Conservation (phyloP, 2,888 invertebrate species). For the Cephus nigrinus region DNA sequence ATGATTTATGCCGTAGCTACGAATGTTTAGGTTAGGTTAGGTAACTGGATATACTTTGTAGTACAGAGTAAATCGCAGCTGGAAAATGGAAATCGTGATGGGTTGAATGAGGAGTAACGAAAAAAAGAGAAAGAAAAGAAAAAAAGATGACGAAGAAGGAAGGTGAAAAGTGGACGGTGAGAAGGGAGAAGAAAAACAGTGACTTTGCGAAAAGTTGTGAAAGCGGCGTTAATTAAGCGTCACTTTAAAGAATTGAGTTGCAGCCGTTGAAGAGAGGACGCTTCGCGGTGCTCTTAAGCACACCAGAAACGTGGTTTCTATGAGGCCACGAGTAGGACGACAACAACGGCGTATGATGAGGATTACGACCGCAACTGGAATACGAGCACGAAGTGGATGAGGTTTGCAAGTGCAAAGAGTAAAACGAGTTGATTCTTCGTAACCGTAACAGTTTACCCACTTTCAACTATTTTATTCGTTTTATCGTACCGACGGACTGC, state of each 20-base stretch:
- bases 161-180: conserved; percentile 16
- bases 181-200: conserved; percentile 12
- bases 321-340: conserved; percentile 21
- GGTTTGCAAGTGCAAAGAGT: background rate
- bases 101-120: background rate
- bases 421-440: conserved; percentile 9
- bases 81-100: background rate
- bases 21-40: too few relatives aligned
- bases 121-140: conserved; percentile 2
- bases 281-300: background rate
- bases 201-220: conserved; percentile 26
- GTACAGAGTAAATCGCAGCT: background rate
- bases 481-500: background rate
- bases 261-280: conserved; percentile 8
- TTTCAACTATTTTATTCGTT: background rate
- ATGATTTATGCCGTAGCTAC: conserved; percentile 44
- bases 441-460: conserved; percentile 4
- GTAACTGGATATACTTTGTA: background rate
- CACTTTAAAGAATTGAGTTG: conserved; percentile 46
- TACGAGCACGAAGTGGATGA: conserved; percentile 12
- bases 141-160: conserved; percentile 18
- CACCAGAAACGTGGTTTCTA: conserved; percentile 18
- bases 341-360: conserved; percentile 5
- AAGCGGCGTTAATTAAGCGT: conserved; percentile 55
- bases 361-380: conserved; percentile 11